Evolutionary conservation across 2,888 invertebrate genomes (phyloP).

Genomic region (Ormyrus thymus): DNA sequence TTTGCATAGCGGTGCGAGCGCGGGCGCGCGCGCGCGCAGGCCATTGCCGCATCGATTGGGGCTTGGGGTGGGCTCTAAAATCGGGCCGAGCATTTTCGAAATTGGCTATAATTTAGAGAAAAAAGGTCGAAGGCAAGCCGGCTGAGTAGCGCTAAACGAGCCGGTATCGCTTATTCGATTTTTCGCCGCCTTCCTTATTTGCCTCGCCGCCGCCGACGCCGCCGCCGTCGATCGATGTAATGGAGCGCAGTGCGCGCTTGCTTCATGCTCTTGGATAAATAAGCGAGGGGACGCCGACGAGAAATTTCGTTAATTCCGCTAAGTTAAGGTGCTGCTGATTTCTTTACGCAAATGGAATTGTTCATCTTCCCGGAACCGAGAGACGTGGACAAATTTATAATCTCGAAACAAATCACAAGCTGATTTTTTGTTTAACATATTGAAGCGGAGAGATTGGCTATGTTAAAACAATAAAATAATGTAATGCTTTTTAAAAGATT

Average conservation of each 20-base stretch:
- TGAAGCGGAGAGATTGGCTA: too few species aligned
- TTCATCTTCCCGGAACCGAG: too few species aligned
- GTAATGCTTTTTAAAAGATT: too few species aligned
- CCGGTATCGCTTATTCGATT: conserved; percentile 24
- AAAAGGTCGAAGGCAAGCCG: conserved; percentile 6
- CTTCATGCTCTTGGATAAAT: conserved; percentile 17
- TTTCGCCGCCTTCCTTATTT: conserved; percentile 11
- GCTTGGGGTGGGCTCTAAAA: conserved; percentile 61
- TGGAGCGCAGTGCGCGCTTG: neutral
- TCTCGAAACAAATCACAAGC: too few species aligned
- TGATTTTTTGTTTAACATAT: too few species aligned
- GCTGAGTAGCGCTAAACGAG: conserved; percentile 37
- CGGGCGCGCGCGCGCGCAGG: conserved; percentile 57
- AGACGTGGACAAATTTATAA: too few species aligned
- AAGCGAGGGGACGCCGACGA: neutral
- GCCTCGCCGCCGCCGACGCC: neutral
- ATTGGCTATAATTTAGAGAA: conserved; percentile 67
- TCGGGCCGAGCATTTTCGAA: conserved; percentile 69
- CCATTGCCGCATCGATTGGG: conserved; percentile 37
- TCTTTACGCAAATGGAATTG: too few species aligned
- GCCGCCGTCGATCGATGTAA: neutral
- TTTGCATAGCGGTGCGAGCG: conserved; percentile 70
- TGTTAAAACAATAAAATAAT: too few species aligned
- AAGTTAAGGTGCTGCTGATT: neutral
- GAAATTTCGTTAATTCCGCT: conserved; percentile 19